Base-by-base conservation (phyloP, 2,888 invertebrate species). In the Meganola albula region DNA sequence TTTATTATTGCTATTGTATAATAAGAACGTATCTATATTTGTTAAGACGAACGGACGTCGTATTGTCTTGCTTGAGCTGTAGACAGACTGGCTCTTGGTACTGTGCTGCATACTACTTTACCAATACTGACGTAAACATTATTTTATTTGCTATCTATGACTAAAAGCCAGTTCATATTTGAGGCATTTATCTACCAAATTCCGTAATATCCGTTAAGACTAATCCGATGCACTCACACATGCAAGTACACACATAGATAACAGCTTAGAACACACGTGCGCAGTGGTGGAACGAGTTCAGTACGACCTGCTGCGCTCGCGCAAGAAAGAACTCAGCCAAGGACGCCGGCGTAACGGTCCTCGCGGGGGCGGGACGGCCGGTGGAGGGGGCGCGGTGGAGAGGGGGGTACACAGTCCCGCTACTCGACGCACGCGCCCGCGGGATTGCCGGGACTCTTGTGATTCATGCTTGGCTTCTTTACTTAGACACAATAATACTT, bases 261-360 rank as follows among this genome's bases (percentile, higher is more conserved):
- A 61, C 48, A 61, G 58, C 53, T 51, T 44, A 58, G 41, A 56
- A 55, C 70, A 74, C 79, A 76, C 77, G 76, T 77, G 78, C 69
- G 60, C 68, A 62, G 63, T 53, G 60, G 73, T 65, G 74, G 80
- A 82, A 82, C 83, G 79, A 67, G 83, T 82, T 73, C 72, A 68
- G 62, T 67, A 54, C 73, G 76, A 76, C 76, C 80, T 82, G 82
- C 78, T 76, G 78, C 73, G 74, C 69, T 69, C 70, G 73, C 64
- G 74, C 75, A 70, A 77, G 79, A 79, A 78, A 84, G 80, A 84
- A 84, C 83, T 84, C 84, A 85, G 84, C 84, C 84, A 85, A 85
- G 84, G 84, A 84, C 84, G 84, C 80, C 69, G 68, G 67, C 68
- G 76, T 85, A 85, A 85, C 84, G 84, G 84, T 77, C 58, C 63